Evolutionary conservation across 2,113 vertebrate species (phyloP).

Genomic region (Eretmochelys imbricata): DNA sequence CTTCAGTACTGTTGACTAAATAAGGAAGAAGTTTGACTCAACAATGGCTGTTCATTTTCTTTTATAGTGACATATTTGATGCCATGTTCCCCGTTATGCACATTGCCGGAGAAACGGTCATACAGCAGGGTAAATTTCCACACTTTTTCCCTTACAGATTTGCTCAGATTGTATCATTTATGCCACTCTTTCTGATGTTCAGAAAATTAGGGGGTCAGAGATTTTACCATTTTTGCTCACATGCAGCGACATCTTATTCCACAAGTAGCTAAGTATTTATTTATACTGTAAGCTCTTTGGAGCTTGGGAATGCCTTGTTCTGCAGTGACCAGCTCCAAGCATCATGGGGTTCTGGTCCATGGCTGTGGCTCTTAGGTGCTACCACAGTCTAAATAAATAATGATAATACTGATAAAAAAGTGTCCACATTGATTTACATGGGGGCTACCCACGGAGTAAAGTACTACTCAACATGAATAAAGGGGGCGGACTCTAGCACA

Average conservation of each 20-base stretch:
- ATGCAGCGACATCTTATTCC: not conserved
- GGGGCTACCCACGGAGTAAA: not conserved
- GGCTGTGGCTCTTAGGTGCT: not conserved
- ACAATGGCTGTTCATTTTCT: slow-evolving; percentile 38
- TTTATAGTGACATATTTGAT: slow-evolving; percentile 95
- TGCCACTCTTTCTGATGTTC: not conserved
- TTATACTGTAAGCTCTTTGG: rapidly evolving
- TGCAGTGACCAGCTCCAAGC: not conserved
- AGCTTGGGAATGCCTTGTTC: not conserved
- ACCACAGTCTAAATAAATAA: not conserved
- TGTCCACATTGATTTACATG: not conserved
- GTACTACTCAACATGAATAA: not conserved
- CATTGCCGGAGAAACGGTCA: slow-evolving; percentile 96
- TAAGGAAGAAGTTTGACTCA: not conserved
- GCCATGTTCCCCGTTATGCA: slow-evolving; percentile 98
- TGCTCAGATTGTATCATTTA: not conserved
- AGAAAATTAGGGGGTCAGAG: not conserved
- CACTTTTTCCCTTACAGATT: not conserved
- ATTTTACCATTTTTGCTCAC: not conserved
- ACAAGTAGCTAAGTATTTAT: not conserved
- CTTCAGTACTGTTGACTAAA: not conserved
- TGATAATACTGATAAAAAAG: not conserved
- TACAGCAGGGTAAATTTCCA: slow-evolving; percentile 89
- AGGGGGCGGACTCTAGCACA: slow-evolving; percentile 15
- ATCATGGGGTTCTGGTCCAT: not conserved